These are phyloP conservation scores for Nezara viridula DNA, from an alignment of 2,888 invertebrate genomes.

Conservation along the genomic window DNA sequence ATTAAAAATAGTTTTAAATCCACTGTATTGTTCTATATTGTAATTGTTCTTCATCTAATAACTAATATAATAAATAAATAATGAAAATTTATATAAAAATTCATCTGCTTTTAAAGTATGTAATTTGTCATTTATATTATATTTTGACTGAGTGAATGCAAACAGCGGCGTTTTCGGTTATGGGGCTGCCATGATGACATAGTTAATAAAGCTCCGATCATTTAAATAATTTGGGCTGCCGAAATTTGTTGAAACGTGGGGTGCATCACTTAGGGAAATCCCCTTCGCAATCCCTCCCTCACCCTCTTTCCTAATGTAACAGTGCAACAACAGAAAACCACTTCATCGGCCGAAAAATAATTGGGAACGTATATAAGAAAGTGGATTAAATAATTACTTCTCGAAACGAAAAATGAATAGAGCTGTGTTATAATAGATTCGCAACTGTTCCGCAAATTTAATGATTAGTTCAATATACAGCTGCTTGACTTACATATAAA, in stretches of 20 bases:
- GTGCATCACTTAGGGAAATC: slow-evolving; percentile 26
- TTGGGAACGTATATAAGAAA: neutral
- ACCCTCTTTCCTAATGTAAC: slow-evolving; percentile 12
- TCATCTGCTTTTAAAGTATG: no score
- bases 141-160: no score
- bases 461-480: neutral
- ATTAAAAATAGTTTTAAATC: no score
- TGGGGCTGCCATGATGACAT: neutral
- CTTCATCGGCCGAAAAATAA: neutral
- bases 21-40: no score
- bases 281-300: slow-evolving; percentile 2
- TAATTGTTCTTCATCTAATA: no score
- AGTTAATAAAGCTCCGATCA: neutral
- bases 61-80: no score
- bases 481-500: no score
- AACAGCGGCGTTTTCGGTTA: neutral
- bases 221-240: slow-evolving; percentile 5
- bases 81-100: no score
- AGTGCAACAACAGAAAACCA: slow-evolving; percentile 34
- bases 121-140: no score
- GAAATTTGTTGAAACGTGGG: slow-evolving; percentile 28
- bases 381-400: neutral
- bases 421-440: neutral
- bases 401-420: neutral
- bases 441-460: neutral